phyloP scores from a whole-genome alignment of 2,797 vertebrate genomes.

The Danio tinwini region DNA sequence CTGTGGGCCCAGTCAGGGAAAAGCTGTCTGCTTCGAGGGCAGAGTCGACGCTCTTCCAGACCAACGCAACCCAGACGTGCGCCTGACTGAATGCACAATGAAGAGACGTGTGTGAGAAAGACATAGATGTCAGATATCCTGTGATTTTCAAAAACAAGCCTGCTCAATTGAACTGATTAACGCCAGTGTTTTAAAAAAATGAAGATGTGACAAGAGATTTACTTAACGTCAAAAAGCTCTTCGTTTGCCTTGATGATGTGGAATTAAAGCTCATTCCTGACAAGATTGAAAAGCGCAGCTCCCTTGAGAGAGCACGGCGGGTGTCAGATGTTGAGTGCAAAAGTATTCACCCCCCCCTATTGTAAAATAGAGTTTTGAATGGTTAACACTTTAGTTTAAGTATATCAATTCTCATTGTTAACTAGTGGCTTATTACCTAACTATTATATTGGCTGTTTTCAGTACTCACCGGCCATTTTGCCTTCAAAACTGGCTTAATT shows the following conservation, averaged over 20 bases:
- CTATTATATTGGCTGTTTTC: too few relatives aligned
- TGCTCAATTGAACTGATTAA: conserved; percentile 2
- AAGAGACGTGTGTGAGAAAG: conserved; percentile 9
- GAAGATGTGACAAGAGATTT: conserved; percentile 16
- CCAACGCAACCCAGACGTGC: conserved; percentile 44
- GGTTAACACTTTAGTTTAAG: too few relatives aligned
- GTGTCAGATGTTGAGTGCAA: conserved; percentile 3
- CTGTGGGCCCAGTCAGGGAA: conserved; percentile 49
- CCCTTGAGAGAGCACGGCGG: not conserved
- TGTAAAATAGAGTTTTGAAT: too few relatives aligned
- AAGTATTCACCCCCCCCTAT: not conserved
- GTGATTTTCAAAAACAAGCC: not conserved
- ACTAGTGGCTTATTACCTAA: too few relatives aligned
- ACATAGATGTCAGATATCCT: conserved; percentile 25
- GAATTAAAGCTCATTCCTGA: conserved; percentile 1
- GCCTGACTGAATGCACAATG: conserved; percentile 53
- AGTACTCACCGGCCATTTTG: too few relatives aligned
- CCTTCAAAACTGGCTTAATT: too few relatives aligned
- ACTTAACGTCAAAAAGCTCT: conserved; percentile 15
- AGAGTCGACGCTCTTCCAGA: conserved; percentile 49
- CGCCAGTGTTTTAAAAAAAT: not conserved
- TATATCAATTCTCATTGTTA: too few relatives aligned
- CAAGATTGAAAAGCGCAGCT: not conserved
- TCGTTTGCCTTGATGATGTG: not conserved
- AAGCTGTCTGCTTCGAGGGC: conserved; percentile 56